A percentile compares a stretch with the other conserved stretches of the same genome.
Evolutionary conservation across 2,113 vertebrate genomes (phyloP).

Genomic region (Myxocyprinus asiaticus): DNA sequence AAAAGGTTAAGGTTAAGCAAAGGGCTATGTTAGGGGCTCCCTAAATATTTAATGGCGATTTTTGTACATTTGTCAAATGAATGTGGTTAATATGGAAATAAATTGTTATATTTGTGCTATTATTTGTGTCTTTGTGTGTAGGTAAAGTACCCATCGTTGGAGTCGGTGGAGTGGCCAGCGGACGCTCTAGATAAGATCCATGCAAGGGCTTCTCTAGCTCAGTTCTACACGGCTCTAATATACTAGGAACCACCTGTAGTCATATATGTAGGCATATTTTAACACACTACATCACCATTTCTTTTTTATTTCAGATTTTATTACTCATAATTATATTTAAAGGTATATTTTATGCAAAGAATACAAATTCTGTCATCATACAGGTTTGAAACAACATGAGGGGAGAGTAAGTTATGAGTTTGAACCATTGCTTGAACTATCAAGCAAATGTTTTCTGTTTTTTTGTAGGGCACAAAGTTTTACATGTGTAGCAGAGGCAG

Average conservation of each 20-base stretch:
- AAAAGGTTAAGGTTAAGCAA: no score
- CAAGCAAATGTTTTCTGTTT: no score
- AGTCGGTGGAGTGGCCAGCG: conserved; percentile 86
- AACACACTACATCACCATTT: neutral
- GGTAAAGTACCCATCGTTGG: conserved; percentile 89
- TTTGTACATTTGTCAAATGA: neutral
- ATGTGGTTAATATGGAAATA: neutral
- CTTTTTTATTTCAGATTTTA: neutral
- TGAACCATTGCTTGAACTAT: no score
- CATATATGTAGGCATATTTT: conserved; percentile 5
- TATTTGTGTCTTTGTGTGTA: conserved; percentile 44
- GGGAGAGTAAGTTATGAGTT: no score
- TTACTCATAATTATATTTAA: no score
- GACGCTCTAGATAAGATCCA: conserved; percentile 94
- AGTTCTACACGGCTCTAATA: conserved; percentile 88
- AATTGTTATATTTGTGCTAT: no score
- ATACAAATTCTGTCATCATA: no score
- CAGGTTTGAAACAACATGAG: no score
- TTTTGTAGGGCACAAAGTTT: conserved; percentile 87
- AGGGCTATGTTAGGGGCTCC: no score
- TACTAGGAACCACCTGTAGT: conserved; percentile 86
- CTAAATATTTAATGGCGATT: no score
- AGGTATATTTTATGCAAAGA: no score
- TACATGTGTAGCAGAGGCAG: conserved; percentile 81
- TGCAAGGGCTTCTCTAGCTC: conserved; percentile 90